phyloP scores from a whole-genome alignment of 1,140 invertebrate genomes.

The Oedothorax gibbosus region DNA sequence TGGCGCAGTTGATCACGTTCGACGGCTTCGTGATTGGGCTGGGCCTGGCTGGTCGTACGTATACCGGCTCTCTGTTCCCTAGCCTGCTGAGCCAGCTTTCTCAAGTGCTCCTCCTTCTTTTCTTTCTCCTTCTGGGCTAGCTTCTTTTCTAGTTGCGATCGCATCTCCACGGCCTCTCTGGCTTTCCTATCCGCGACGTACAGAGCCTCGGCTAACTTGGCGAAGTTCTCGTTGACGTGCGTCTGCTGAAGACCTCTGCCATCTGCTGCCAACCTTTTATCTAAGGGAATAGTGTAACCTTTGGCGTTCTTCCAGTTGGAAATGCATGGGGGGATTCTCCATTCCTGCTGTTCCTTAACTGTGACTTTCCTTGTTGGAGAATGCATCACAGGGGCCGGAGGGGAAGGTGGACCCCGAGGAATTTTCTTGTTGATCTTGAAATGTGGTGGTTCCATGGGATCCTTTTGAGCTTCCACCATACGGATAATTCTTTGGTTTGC shows the following conservation, averaged over 20 bases:
- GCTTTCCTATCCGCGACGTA: conserved; percentile 97
- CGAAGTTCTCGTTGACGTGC: conserved; percentile 99
- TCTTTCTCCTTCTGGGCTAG: conserved; percentile 98
- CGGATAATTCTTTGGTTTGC: conserved; percentile 97
- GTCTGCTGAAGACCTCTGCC: conserved; percentile 96
- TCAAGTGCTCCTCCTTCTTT: conserved; percentile 95
- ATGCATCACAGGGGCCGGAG: conserved; percentile 96
- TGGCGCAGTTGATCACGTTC: conserved; percentile 91
- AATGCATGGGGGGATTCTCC: conserved; percentile 99
- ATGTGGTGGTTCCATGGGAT: conserved; percentile 98
- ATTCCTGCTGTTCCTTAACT: conserved; percentile 98
- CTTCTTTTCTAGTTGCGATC: conserved; percentile 96
- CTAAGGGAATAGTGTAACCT: conserved; percentile 98
- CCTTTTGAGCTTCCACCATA: conserved; percentile 94
- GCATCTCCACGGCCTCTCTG: conserved; percentile 94
- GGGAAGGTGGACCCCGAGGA: conserved; percentile 96
- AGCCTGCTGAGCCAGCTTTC: conserved; percentile 93
- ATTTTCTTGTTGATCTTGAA: conserved; percentile 84
- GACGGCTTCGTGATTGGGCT: conserved; percentile 76
- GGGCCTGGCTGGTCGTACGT: conserved; percentile 68
- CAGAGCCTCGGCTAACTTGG: conserved; percentile 95
- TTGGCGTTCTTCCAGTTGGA: conserved; percentile 99
- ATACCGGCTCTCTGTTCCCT: conserved; percentile 93
- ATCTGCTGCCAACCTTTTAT: conserved; percentile 98
- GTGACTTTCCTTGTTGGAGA: conserved; percentile 97